Percentiles rank a stretch among this genome's conserved stretches.
Evolutionary conservation across 1,140 invertebrate species (phyloP).

Genomic region (Neodiprion fabricii): DNA sequence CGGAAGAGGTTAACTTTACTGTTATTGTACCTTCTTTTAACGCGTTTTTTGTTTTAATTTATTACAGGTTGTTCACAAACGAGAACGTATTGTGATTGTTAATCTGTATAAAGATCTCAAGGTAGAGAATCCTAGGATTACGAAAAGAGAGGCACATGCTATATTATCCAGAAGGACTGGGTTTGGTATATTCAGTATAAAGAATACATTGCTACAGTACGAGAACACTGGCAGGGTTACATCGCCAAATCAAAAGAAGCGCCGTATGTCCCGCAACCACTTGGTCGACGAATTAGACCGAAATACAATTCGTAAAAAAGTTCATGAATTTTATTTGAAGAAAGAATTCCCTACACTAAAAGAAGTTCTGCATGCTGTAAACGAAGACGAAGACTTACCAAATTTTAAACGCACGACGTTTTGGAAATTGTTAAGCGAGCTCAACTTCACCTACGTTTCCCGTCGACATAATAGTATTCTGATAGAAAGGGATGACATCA

Average conservation of each 20-base stretch:
- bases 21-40: background rate
- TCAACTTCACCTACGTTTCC: slow-evolving; percentile 13
- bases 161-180: background rate
- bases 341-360: background rate
- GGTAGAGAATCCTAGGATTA: background rate
- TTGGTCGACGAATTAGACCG: background rate
- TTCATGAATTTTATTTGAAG: slow-evolving; percentile 1
- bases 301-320: background rate
- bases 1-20: background rate
- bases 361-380: background rate
- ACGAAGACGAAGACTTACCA: background rate
- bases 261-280: background rate
- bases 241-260: background rate
- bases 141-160: background rate
- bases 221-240: background rate
- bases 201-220: background rate
- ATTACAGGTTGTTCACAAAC: slow-evolving; percentile 3
- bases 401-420: slow-evolving; percentile 20
- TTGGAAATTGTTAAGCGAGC: slow-evolving; percentile 6
- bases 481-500: slow-evolving; percentile 3
- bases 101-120: slow-evolving; percentile 1
- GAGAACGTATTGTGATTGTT: background rate
- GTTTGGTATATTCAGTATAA: background rate
- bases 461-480: slow-evolving; percentile 10
- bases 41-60: background rate